Base-by-base conservation (phyloP, 2,113 vertebrate species). In the Oncorhynchus mykiss region DNA sequence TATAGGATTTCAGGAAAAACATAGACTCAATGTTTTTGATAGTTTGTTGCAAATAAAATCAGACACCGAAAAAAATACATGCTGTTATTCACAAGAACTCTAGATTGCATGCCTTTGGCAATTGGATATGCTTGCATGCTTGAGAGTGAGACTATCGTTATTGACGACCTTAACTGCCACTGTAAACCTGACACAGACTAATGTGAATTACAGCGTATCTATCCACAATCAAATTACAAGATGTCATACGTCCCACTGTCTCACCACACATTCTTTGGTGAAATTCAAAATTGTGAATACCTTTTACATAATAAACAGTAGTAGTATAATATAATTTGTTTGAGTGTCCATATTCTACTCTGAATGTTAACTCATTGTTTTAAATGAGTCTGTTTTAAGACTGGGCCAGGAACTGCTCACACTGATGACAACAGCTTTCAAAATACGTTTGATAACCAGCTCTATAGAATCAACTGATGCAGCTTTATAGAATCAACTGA, bases 141-240 rank as follows among this genome's bases (percentile, higher is more conserved):
- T 62, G 59, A n/a, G n/a, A 70, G 69, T 69, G 67, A 73, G 51
- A 25, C 77, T 49, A 45, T 9, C 39, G 39, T 73, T 74, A 74
- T 62, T 70, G 71, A 69, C 60, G 34, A 60, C 59, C 69, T 74
- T 70, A 70, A 78, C 72, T 73, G 57, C 72, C 34, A 64, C 77
- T 60, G 71, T 78, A 73, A 78, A 74, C 64, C 57, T 45, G 39
- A 45, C 39, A 79, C 51, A 70, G 48, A 25, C 39, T 65, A 34
- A 57, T 75, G 78, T 79, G 70, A 71, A 71, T 79, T 45, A 45
- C 39, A 45, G 70, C 3, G 16, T 60, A 34, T 39, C 62, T 51
- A 29, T 74, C 65, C 59, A 9, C 59, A 62, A 62, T n/a, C 59
- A 62, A 62, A 62, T 62, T 22, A 62, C 2, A 62, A 62, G 20